Percentiles rank a stretch among this genome's conserved stretches.
phyloP scores from a whole-genome alignment of 2,797 vertebrate genomes.

The Crenichthys baileyi region DNA sequence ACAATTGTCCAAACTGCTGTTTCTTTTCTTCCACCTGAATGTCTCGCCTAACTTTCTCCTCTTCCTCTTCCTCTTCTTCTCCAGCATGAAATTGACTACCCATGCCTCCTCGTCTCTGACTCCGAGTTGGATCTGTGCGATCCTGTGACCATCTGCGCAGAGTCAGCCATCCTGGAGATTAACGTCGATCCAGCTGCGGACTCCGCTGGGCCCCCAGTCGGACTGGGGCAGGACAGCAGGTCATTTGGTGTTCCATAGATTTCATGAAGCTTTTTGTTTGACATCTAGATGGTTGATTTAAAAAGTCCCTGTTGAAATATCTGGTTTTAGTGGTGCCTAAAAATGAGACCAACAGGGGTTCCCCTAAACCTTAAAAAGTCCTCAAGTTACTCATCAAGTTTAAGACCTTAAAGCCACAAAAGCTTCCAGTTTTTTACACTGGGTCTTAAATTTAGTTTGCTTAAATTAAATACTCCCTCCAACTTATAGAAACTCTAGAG shows the following conservation, averaged over 20 bases:
- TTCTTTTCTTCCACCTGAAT: neutral
- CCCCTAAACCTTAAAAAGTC: too few species aligned
- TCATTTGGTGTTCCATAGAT: neutral
- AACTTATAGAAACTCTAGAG: too few species aligned
- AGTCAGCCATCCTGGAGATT: constrained; percentile 29
- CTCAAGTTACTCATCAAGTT: too few species aligned
- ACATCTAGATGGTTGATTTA: neutral
- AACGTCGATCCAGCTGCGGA: constrained; percentile 12
- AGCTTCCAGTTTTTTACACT: too few species aligned
- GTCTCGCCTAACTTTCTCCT: neutral
- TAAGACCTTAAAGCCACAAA: too few species aligned
- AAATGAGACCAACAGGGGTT: neutral
- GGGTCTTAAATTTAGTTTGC: too few species aligned
- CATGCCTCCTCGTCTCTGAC: constrained; percentile 58
- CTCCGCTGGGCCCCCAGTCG: neutral
- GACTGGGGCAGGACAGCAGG: constrained; percentile 48
- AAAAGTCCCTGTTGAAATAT: neutral
- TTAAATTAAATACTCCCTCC: too few species aligned
- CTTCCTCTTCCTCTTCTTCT: neutral
- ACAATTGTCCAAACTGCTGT: neutral
- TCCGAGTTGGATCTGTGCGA: constrained; percentile 57
- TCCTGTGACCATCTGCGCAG: constrained; percentile 45
- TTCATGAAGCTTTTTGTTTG: neutral
- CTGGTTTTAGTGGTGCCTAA: neutral
- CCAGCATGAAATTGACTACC: constrained; percentile 57